Evolutionary conservation across 2,113 vertebrate species (phyloP), one percentile per base, ranked within the genome.

Genomic region (Amphilophus citrinellus): DNA sequence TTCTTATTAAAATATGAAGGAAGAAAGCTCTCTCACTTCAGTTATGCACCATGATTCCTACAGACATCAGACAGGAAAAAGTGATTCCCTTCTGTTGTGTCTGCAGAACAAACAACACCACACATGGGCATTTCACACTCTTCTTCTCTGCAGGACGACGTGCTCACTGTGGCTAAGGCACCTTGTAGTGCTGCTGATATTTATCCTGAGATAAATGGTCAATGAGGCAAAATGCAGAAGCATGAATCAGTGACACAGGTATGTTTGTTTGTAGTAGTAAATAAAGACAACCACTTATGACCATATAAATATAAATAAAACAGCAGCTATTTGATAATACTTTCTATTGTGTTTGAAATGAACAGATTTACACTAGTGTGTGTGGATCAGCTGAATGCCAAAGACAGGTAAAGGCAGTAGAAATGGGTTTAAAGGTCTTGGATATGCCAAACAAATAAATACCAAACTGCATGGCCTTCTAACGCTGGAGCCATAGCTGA

Each of bases 1-100:
- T 82, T 88, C 65, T 27, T 18, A 17, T 68, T 68, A 22, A 47
- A 68, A 47, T 68, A 27, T 47, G 22, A 68, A 22, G 65, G 39
- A 81, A 32, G 47, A 44, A 79, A 68, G 44, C 58, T 80, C 30
- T 86, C 86, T 90, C 85, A 77, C 82, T 90, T 86, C 61, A 75
- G 79, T 90, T 87, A 89, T 66, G 56, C 20, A 3, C 60, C 76
- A 76, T 79, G 76, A 65, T 87, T 89, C 65, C 84, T 42, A 47
- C 42, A 77, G 75, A 80, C 84, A 50, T 39, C 50, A 77, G 75
- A 80, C 68, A 77, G 79, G 76, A 85, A 88, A 66, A 66, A 27
- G 84, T 91, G 79, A 77, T 77, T 88, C 77, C 62, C 15, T 87
- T 71, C 37, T 84, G 42, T 20, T 18, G 63, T 59, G 35, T 20